phyloP scores from a whole-genome alignment of 2,113 vertebrate species.

The Triplophysa tibetana region DNA sequence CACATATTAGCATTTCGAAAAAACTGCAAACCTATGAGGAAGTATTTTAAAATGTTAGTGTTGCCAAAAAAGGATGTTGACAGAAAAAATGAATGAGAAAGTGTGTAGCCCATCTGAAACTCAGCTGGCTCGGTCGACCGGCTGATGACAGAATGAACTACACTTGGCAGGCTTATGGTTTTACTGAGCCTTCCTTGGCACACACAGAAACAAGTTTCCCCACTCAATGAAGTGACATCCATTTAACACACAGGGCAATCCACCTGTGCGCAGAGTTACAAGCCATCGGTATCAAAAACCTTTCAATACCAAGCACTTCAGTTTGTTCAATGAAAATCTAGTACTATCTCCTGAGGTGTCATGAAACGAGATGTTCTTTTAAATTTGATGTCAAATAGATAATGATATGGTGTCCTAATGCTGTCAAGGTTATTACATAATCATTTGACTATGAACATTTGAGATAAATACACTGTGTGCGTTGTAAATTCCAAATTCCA shows the following conservation, averaged over 20 bases:
- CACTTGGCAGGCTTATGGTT: conserved; percentile 13
- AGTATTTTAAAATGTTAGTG: conserved; percentile 24
- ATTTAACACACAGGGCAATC: neutral
- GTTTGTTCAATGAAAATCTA: neutral
- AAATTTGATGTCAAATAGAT: too few relatives aligned
- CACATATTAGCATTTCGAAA: neutral
- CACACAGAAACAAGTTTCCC: neutral
- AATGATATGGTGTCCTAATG: too few relatives aligned
- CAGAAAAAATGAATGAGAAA: neutral
- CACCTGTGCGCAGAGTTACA: conserved; percentile 9
- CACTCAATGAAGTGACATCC: neutral
- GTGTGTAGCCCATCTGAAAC: conserved; percentile 5
- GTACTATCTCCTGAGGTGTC: neutral
- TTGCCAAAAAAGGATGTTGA: conserved; percentile 1
- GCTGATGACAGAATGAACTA: conserved; percentile 24
- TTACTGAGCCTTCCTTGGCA: conserved; percentile 10
- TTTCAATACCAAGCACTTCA: neutral
- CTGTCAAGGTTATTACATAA: too few relatives aligned
- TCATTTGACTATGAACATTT: too few relatives aligned
- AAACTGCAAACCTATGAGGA: neutral
- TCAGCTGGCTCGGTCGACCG: neutral
- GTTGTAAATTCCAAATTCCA: too few relatives aligned
- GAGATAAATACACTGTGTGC: neutral
- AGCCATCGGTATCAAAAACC: neutral
- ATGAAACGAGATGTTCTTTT: neutral